Percentiles rank a stretch among this genome's conserved stretches.
phyloP scores from a whole-genome alignment of 1,140 invertebrate species.

The Pogonognathellus flavescens region DNA sequence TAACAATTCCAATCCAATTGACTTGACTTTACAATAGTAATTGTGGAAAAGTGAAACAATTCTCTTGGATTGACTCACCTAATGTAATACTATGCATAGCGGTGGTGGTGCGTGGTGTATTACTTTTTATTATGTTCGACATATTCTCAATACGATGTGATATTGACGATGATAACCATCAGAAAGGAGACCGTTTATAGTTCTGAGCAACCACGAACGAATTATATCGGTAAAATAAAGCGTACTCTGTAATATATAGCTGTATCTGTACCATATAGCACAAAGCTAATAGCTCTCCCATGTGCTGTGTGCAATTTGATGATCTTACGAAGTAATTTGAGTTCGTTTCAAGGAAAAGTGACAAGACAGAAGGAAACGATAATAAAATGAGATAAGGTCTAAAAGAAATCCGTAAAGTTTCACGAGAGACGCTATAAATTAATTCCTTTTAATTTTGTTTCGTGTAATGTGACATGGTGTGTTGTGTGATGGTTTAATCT shows the following conservation, averaged over 20 bases:
- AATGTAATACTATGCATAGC: neutral
- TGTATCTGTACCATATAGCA: no score
- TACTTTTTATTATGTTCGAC: no score
- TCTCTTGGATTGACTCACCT: neutral
- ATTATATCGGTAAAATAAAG: neutral
- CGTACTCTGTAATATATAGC: neutral
- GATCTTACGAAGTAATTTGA: no score
- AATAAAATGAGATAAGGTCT: constrained; percentile 3
- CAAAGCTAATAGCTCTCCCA: neutral
- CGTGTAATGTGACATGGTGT: neutral
- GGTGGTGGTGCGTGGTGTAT: neutral
- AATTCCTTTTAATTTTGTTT: neutral
- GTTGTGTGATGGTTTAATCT: neutral
- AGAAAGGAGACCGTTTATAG: constrained; percentile 4
- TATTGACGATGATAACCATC: constrained; percentile 13
- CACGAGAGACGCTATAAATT: neutral
- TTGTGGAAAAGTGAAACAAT: no score
- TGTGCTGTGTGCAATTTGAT: neutral
- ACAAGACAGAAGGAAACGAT: constrained; percentile 28
- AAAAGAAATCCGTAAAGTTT: constrained; percentile 10
- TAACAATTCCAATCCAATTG: constrained; percentile 18
- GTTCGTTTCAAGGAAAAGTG: constrained; percentile 2
- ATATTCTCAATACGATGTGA: neutral
- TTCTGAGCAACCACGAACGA: neutral
- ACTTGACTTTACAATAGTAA: neutral